These are phyloP conservation scores for Anthonomus grandis DNA, from an alignment of 1,140 invertebrate genomes.

Conservation along the genomic window DNA sequence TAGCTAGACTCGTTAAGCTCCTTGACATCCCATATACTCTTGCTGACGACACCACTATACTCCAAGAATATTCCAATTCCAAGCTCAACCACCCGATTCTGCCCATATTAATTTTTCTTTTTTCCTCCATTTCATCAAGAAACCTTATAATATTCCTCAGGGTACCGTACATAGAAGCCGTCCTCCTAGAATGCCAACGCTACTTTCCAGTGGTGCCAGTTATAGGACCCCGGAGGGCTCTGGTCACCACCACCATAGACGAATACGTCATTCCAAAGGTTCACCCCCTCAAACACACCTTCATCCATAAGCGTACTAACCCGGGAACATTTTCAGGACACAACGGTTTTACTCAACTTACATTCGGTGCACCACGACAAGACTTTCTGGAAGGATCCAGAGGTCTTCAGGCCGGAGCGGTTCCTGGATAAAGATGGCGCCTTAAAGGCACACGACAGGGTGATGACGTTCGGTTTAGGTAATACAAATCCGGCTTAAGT, in stretches of 20 bases:
- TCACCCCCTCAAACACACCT: too few species aligned
- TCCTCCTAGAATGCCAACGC: conserved; percentile 60
- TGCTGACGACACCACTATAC: too few species aligned
- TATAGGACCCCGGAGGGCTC: conserved; percentile 63
- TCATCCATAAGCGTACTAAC: background rate
- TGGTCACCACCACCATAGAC: conserved; percentile 57
- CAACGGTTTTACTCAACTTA: conserved; percentile 64
- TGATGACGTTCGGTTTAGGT: conserved; percentile 73
- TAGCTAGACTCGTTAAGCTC: too few species aligned
- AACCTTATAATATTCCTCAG: conserved; percentile 27
- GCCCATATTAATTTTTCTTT: too few species aligned
- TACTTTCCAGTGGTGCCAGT: conserved; percentile 58
- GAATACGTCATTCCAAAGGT: conserved; percentile 66
- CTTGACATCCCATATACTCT: too few species aligned
- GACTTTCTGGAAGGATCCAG: conserved; percentile 65
- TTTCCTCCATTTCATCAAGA: too few species aligned
- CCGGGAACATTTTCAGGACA: conserved; percentile 40
- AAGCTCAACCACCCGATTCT: too few species aligned
- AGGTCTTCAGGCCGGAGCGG: conserved; percentile 66
- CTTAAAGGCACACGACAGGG: conserved; percentile 54
- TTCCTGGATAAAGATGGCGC: conserved; percentile 64
- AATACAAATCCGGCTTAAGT: conserved; percentile 29
- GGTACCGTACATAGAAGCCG: conserved; percentile 55
- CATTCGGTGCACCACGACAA: conserved; percentile 67
- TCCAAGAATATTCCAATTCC: too few species aligned